A percentile compares a stretch with the other conserved stretches of the same genome.
Conservation (phyloP, 1,140 invertebrate species). For the Coboldia fuscipes region DNA sequence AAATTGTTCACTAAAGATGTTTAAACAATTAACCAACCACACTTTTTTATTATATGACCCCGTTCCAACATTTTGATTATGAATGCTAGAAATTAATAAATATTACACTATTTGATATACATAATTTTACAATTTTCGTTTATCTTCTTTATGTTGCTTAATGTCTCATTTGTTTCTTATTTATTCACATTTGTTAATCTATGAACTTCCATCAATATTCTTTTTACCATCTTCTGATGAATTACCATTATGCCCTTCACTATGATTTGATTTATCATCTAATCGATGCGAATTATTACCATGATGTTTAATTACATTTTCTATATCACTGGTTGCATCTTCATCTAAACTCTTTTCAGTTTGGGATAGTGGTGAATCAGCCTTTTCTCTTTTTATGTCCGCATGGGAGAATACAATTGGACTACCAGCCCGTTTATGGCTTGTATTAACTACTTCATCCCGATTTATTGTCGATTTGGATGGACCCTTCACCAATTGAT, state of each 20-base stretch:
- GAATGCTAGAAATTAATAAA: no score
- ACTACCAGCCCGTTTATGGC: conserved; percentile 13
- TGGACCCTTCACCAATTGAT: conserved; percentile 45
- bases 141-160: no score
- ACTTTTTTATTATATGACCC: no score
- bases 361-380: conserved; percentile 7
- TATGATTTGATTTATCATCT: background rate
- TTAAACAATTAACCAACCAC: no score
- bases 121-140: no score
- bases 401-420: conserved; percentile 10
- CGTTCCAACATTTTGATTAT: no score
- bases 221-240: background rate
- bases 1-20: no score
- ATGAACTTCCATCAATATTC: background rate
- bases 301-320: conserved; percentile 1
- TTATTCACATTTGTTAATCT: background rate
- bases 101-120: no score
- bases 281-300: background rate
- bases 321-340: conserved; percentile 2
- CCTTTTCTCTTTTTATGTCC: conserved; percentile 17
- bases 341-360: conserved; percentile 1
- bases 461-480: conserved; percentile 17
- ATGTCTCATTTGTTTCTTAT: no score
- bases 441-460: background rate
- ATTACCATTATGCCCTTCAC: conserved; percentile 1